Conservation (phyloP, 2,888 invertebrate genomes). For the Amiota minor region DNA sequence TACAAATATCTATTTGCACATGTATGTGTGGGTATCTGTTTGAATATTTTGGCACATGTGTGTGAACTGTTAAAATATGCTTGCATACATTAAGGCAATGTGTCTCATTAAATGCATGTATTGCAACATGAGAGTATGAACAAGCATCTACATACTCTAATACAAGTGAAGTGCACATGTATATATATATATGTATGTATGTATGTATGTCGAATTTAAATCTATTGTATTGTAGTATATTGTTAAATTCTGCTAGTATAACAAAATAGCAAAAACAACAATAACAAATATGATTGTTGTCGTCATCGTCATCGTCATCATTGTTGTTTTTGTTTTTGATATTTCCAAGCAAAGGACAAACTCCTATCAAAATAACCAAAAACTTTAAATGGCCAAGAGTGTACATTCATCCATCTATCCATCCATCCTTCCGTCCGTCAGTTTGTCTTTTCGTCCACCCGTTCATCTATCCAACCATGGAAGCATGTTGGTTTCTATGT, state of each 20-base stretch:
- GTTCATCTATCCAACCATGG: constrained; percentile 31
- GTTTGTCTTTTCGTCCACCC: not conserved
- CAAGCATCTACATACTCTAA: too few species aligned
- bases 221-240: not conserved
- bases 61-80: not conserved
- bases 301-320: too few species aligned
- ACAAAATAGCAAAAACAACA: constrained; percentile 33
- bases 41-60: not conserved
- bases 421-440: not conserved
- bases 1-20: not conserved
- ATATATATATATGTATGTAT: not conserved
- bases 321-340: too few species aligned
- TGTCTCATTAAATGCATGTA: constrained; percentile 15
- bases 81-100: constrained; percentile 21
- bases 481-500: constrained; percentile 39
- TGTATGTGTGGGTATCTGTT: not conserved
- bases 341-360: constrained; percentile 29
- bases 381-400: constrained; percentile 65
- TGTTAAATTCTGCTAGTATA: not conserved
- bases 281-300: not conserved
- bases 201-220: not conserved
- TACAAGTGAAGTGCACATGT: too few species aligned
- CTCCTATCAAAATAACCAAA: constrained; percentile 31
- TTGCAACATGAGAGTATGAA: not conserved
- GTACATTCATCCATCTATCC: constrained; percentile 32